phyloP scores from a whole-genome alignment of 2,888 invertebrate species.

The Lathronympha strigana region DNA sequence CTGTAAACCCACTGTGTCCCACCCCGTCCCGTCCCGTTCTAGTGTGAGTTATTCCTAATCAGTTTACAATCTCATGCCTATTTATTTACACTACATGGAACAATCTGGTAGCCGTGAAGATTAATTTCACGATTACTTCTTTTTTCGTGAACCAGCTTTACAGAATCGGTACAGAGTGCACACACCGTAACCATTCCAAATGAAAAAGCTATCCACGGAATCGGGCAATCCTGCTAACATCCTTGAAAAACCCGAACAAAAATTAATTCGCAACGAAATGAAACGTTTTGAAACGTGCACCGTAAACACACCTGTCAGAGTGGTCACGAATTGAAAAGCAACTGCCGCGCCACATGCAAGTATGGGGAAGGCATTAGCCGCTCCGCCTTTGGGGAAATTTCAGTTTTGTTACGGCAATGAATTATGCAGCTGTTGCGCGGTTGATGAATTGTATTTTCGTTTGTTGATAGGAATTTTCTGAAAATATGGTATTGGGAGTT shows the following conservation, averaged over 20 bases:
- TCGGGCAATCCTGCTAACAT: background rate
- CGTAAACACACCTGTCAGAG: conserved; percentile 70
- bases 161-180: background rate
- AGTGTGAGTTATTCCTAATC: too few relatives aligned
- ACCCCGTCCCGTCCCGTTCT: too few relatives aligned
- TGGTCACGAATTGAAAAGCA: conserved; percentile 74
- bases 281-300: conserved; percentile 62
- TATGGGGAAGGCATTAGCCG: conserved; percentile 47
- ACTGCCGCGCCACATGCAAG: conserved; percentile 70
- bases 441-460: conserved; percentile 36
- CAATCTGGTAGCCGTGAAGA: too few relatives aligned
- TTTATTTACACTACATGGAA: too few relatives aligned
- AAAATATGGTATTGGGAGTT: too few relatives aligned
- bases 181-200: background rate
- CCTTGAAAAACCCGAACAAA: conserved; percentile 15
- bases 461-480: too few relatives aligned
- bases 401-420: conserved; percentile 33
- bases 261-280: conserved; percentile 63
- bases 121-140: too few relatives aligned
- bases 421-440: conserved; percentile 29
- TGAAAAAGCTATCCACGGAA: conserved; percentile 3
- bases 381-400: conserved; percentile 38
- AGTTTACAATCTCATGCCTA: too few relatives aligned
- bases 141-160: too few relatives aligned
- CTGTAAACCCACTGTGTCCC: too few relatives aligned